Evolutionary conservation across 2,797 vertebrate species (phyloP), one percentile per base, ranked within the genome.

Genomic region (Hylomyscus alleni): DNA sequence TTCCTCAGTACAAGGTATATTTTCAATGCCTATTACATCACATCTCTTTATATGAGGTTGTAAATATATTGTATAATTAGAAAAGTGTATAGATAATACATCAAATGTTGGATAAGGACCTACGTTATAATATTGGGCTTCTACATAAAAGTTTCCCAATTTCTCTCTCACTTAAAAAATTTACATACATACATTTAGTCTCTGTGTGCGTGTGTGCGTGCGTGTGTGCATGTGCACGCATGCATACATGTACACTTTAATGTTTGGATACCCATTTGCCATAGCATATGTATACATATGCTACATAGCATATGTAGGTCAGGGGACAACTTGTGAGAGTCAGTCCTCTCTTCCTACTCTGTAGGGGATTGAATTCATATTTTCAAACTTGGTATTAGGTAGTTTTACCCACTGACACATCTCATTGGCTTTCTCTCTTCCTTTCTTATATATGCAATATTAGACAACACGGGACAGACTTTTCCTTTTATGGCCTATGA

Each of bases 61-160:
- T 81, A 96, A 90, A 87, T 95, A 69, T 89, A n/a, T 78, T 77
- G 31, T 90, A 6, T 54, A 88, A 26, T 90, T 92, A 77, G 47
- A 56, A 80, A 95, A 81, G 34, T 91, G 31, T 58, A 37, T 87
- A 29, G 7, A 78, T 15, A 34, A 17, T 37, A 2, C 19, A 52
- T 91, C 52, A 9, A 83, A 22, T 89, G 14, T 34, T 93, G 7
- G 11, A 40, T 84, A 81, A 93, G 44, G 5, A 54, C 62, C 52
- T 67, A 13, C 20, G 31, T 47, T 91, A 76, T 60, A 65, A 78
- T 40, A 78, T 65, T 69, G 75, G 22, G 44, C 34, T 75, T 93
- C 20, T 88, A 40, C 34, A 17, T 34, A 93, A 90, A 94, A 90
- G 80, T 12, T 75, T 72, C 17, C 44, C 8, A 29, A 75, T 47